Evolutionary conservation across 2,888 invertebrate genomes (phyloP).

Genomic region (Morpho deidamia): DNA sequence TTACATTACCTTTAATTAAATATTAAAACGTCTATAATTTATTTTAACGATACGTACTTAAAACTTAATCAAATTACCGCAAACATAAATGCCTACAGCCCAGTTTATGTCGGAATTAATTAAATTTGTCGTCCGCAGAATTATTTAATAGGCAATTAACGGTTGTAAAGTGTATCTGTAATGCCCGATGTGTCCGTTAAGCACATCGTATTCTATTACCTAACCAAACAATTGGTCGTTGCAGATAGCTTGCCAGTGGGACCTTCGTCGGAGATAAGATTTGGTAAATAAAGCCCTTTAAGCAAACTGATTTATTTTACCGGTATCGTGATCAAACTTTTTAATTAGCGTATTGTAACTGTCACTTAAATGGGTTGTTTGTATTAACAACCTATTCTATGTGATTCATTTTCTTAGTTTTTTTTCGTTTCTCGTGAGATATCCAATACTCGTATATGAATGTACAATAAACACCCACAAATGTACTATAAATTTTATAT

Average conservation of each 20-base stretch:
- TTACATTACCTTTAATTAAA: no score
- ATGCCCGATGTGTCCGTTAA: conserved; percentile 37
- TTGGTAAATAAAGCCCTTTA: conserved; percentile 4
- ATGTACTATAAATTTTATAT: no score
- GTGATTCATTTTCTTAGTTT: no score
- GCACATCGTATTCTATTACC: conserved; percentile 48
- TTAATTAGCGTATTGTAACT: no score
- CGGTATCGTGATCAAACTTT: not conserved
- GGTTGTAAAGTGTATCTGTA: conserved; percentile 47
- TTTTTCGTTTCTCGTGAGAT: no score
- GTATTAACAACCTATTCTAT: no score
- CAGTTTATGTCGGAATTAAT: conserved; percentile 48
- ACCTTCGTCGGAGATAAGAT: conserved; percentile 28
- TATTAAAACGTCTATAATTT: no score
- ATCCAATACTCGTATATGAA: no score
- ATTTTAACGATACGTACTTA: not conserved
- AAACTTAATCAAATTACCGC: conserved; percentile 5
- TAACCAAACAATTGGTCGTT: conserved; percentile 66
- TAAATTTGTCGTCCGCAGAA: conserved; percentile 45
- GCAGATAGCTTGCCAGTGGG: conserved; percentile 56
- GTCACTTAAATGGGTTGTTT: no score
- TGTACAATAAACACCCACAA: no score
- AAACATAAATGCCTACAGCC: not conserved
- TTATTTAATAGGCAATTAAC: conserved; percentile 60
- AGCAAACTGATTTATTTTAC: conserved; percentile 1